Percentiles rank a stretch among this genome's conserved stretches.
phyloP scores from a whole-genome alignment of 2,888 invertebrate genomes.

The Zelleria hepariella region DNA sequence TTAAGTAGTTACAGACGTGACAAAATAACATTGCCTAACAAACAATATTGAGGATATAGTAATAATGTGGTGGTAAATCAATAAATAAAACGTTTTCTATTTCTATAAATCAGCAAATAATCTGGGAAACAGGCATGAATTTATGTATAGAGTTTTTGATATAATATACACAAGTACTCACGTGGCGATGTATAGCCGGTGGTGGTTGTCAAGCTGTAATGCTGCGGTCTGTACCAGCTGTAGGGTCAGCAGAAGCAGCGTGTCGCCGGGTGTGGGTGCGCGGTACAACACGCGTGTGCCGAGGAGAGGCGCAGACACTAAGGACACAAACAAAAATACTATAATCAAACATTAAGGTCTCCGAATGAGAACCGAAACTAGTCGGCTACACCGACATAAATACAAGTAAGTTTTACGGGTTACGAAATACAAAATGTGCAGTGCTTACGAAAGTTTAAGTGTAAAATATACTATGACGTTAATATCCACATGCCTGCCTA shows the following conservation, averaged over 20 bases:
- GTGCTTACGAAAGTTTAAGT: no score
- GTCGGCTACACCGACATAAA: no score
- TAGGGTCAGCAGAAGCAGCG: constrained; percentile 39
- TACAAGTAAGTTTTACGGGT: no score
- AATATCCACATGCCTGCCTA: neutral
- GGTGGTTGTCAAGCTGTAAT: constrained; percentile 24
- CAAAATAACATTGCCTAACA: neutral
- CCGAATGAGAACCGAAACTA: neutral
- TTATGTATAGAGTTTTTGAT: neutral
- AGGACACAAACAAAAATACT: neutral
- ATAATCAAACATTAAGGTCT: neutral
- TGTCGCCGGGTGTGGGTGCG: constrained; percentile 37
- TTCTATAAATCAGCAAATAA: neutral
- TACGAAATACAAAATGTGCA: no score
- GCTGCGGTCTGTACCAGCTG: constrained; percentile 28
- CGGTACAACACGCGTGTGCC: constrained; percentile 28
- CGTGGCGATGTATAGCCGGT: neutral
- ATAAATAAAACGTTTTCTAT: neutral
- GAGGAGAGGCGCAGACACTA: constrained; percentile 36
- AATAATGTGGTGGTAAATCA: no score
- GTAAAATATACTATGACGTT: neutral
- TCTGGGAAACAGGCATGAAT: neutral
- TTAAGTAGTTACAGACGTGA: neutral
- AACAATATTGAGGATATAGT: neutral
- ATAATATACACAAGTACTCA: neutral